Base-by-base conservation (phyloP, 2,113 vertebrate genomes). In the Notothenia coriiceps region DNA sequence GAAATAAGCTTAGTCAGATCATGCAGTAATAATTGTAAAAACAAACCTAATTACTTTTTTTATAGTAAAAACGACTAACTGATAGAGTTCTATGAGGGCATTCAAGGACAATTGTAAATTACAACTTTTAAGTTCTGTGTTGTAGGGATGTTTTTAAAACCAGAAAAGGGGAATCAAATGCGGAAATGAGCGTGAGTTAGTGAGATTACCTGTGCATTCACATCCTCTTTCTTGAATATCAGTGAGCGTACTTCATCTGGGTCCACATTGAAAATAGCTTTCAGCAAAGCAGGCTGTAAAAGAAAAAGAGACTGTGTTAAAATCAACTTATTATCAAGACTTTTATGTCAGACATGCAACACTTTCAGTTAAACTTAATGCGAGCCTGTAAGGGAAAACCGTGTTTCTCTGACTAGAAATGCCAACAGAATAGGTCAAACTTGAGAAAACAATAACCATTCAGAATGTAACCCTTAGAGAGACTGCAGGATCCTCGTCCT, bases 171-270 rank as follows among this genome's bases (percentile, higher is more conserved):
- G 68, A 86, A 90, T 77, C 35, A 50, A 33, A 79, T 64, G 74
- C 29, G 63, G 33, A 67, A 9, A 71, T 79, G 57, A 35, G 18
- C 43, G 54, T 63, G 43, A 51, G 22, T 49, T 13, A 60, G 70
- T 40, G 57, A 55, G 51, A 56, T 83, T 97, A 99, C 98, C 98
- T 99, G 98, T 89, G 97, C 97, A 91, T 99, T 99, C 91, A 99
- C 98, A 94, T 99, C 98, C 96, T 99, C 98, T 88, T 99, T 99
- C 94, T 99, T 99, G 95, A 99, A 99, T 94, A 99, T 99, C 88
- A 99, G 95, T 46, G 97, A 96, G 83, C 97, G 97, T 82, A 99
- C 97, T 96, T 99, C 98, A 93, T 99, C 97, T 29, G 98, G 97
- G 92, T 99, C 98, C 91, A 97, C 98, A 85, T 97, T 99, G 96